Base-by-base conservation (phyloP, 1,140 invertebrate species). In the Neodiprion virginianus region DNA sequence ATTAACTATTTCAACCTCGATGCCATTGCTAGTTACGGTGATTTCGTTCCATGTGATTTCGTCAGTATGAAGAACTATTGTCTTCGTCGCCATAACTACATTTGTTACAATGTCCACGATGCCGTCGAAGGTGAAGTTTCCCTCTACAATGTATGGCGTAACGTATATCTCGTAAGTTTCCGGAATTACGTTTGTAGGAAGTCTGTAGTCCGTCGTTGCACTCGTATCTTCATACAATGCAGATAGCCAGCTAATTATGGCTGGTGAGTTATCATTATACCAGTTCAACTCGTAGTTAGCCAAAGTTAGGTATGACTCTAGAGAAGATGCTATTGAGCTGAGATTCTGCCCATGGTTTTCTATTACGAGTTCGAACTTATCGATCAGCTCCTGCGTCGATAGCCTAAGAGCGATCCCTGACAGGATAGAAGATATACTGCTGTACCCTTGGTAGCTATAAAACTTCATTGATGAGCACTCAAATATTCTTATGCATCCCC, bases 31-130 rank as follows among this genome's bases (percentile, higher is more conserved):
- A 0, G 4, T 77, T 0, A 87, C 78, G 0, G 8, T 61, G 9
- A 79, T 47, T 0, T 75, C 9, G 4, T 81, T 5, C 49, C 84
- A 75, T 7, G 74, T 76, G 14, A 91, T 81, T 11, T 87, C 83
- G 11, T 86, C 80, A 1, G 87, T 84, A 74, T 93, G 92, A 1
- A 93, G 75, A 28, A 90, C 90, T 5, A 93, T 86, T 75, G 85
- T 88, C 5, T 81, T 78, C 0, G 91, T 91, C 1, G 78, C 67
- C 8, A 85, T 72, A 0, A 74, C 74, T 8, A 89, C 87, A 0
- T 83, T 77, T 1, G 93, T 82, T 2, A 78, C 50, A 69, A 91
- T 90, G 1, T 72, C 48, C 0, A 91, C 89, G 9, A 77, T 72
- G 14, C 91, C 91, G 10, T 84, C 72, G 74, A 92, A 88, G 1